Percentiles rank a stretch among this genome's conserved stretches.
These are phyloP conservation scores for Temnothorax curvispinosus DNA, from an alignment of 1,140 invertebrate genomes.

Conservation along the genomic window DNA sequence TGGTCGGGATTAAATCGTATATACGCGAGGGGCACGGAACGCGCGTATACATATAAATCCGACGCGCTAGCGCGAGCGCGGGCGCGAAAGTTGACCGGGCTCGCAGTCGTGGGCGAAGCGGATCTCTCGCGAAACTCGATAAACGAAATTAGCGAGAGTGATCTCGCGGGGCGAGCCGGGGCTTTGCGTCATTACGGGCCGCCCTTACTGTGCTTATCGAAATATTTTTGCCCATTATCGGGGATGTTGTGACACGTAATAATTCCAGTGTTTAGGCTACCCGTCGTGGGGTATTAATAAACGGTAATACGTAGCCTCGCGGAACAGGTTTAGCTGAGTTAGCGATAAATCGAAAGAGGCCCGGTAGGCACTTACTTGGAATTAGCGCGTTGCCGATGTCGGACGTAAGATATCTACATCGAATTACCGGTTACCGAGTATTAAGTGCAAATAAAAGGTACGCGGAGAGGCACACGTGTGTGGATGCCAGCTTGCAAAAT, in stretches of 20 bases:
- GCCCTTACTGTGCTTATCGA: background rate
- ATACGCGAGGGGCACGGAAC: conserved; percentile 10
- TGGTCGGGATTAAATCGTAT: conserved; percentile 57
- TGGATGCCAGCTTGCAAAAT: conserved; percentile 3
- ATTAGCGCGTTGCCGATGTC: conserved; percentile 42
- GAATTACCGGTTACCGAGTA: conserved; percentile 23
- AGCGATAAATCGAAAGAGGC: conserved; percentile 29
- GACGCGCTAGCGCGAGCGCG: no score
- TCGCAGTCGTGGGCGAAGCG: background rate
- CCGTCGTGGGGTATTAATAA: conserved; percentile 8
- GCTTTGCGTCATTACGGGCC: background rate
- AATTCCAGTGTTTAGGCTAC: conserved; percentile 44
- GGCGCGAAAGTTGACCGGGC: background rate
- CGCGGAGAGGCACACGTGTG: no score
- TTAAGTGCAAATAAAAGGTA: conserved; percentile 39
- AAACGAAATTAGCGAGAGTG: conserved; percentile 29
- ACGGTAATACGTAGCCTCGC: conserved; percentile 37
- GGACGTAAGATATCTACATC: conserved; percentile 17
- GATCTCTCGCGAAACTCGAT: conserved; percentile 47
- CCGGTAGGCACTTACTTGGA: background rate
- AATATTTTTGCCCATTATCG: conserved; percentile 61
- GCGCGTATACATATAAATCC: conserved; percentile 45
- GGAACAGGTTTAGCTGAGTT: conserved; percentile 33
- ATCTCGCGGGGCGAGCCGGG: background rate
- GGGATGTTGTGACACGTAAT: conserved; percentile 54